A percentile compares a stretch with the other conserved stretches of the same genome.
Evolutionary conservation across 2,113 vertebrate species (phyloP).

Genomic region (Pollachius pollachius): DNA sequence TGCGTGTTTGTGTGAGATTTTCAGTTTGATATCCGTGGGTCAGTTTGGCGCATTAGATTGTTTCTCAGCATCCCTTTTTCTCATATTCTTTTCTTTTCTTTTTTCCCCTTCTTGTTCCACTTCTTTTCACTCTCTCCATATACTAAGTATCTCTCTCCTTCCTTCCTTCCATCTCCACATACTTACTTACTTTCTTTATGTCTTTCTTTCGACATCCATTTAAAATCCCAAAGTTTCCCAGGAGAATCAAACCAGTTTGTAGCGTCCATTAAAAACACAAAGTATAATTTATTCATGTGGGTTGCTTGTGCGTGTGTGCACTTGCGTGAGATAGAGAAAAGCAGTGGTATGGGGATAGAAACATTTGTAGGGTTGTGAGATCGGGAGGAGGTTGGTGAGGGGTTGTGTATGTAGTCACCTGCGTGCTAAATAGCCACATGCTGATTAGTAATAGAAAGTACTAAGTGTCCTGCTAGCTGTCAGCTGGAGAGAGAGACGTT

Average conservation of each 20-base stretch:
- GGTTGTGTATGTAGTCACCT: too few species aligned
- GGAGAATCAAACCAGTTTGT: slow-evolving; percentile 27
- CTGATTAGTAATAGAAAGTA: too few species aligned
- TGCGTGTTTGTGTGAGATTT: neutral
- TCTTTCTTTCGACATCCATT: slow-evolving; percentile 40
- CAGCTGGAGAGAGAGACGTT: too few species aligned
- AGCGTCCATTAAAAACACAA: slow-evolving; percentile 36
- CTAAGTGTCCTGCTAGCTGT: too few species aligned
- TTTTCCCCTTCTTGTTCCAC: neutral
- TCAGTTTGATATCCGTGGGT: slow-evolving; percentile 5
- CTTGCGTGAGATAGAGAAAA: neutral
- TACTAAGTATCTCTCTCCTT: neutral
- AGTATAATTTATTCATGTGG: slow-evolving; percentile 57
- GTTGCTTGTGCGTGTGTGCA: neutral
- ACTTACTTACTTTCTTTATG: slow-evolving; percentile 1
- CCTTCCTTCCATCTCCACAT: neutral
- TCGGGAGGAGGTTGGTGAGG: neutral
- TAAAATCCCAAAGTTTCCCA: slow-evolving; percentile 32
- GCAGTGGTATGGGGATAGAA: too few species aligned
- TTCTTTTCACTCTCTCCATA: neutral
- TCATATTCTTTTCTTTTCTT: neutral
- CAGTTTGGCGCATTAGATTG: slow-evolving; percentile 17
- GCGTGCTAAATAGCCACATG: too few species aligned
- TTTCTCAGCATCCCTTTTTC: neutral
- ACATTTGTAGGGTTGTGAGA: too few species aligned